Evolutionary conservation across 2,113 vertebrate species (phyloP), one percentile per base, ranked within the genome.

Genomic region (Eurypyga helias): DNA sequence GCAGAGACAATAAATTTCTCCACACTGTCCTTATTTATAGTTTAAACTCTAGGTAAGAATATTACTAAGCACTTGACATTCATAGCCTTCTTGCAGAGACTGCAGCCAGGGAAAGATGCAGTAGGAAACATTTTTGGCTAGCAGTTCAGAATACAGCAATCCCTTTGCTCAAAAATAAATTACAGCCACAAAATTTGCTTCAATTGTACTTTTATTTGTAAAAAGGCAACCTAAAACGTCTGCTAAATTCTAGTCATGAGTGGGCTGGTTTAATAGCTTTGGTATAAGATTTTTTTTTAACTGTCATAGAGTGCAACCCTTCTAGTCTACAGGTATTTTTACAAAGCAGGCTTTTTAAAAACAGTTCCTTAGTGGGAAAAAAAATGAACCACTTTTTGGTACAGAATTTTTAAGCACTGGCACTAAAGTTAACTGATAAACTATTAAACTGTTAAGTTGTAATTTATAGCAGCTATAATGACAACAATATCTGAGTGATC

Each of bases 381-480:
- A 95, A 85, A 66, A 87, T 36, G 26, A 87, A 45, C 13, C 60
- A 33, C 61, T 91, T 90, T 93, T 95, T 85, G n/a, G 41, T 70
- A 83, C 87, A 80, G 48, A 91, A 65, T 88, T 97, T 96, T 91
- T 82, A 77, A 71, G 87, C 21, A 34, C 60, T 69, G 75, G 26
- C 78, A 73, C 54, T 86, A 19, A 14, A 95, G 82, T 87, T 92
- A 98, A 96, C 86, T 96, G 80, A 95, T 92, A 94, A 97, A 95
- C 93, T 90, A 96, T 94, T 93, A 96, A 95, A 94, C 51, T 87
- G 67, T 75, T 77, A 51, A 45, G 46, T 31, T 93, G 34, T 81
- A 94, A 97, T 94, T 96, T 92, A 94, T 89, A 89, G 85, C 24
- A 28, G 55, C 29, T 87, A 46, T 91, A 80, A 90, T 61, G 61